Evolutionary conservation across 2,797 vertebrate genomes (phyloP).

Genomic region (Chanos chanos): DNA sequence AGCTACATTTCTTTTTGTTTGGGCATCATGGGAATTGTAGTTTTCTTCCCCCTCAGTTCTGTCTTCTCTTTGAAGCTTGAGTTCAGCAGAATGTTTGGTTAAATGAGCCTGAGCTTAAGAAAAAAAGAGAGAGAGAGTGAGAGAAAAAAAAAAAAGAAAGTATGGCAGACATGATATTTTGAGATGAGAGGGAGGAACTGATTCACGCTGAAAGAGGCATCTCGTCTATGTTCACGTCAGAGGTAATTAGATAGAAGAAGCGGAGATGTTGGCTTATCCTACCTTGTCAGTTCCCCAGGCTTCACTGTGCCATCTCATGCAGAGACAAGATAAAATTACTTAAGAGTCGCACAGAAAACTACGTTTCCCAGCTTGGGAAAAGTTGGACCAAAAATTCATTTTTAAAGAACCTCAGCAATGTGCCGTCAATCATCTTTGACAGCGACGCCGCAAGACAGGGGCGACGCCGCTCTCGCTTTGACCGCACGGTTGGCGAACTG

Average conservation of each 20-base stretch:
- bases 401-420: no score
- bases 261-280: slow-evolving; percentile 5
- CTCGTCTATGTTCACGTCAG: slow-evolving; percentile 5
- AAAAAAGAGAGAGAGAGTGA: neutral
- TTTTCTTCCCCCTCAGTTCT: neutral
- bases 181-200: neutral
- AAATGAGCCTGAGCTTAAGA: neutral
- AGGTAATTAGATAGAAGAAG: slow-evolving; percentile 22
- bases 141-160: slow-evolving; percentile 1
- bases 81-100: neutral
- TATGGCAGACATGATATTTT: neutral
- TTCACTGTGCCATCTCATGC: no score
- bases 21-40: slow-evolving; percentile 1
- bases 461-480: neutral
- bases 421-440: no score
- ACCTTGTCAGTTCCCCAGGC: no score
- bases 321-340: no score
- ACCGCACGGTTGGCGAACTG: neutral
- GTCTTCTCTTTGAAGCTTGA: neutral
- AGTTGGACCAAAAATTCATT: no score
- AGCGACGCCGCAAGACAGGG: no score
- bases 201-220: slow-evolving; percentile 15
- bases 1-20: neutral
- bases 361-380: no score
- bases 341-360: no score